Conservation (phyloP, 2,888 invertebrate species). For the Cordilura impudica region DNA sequence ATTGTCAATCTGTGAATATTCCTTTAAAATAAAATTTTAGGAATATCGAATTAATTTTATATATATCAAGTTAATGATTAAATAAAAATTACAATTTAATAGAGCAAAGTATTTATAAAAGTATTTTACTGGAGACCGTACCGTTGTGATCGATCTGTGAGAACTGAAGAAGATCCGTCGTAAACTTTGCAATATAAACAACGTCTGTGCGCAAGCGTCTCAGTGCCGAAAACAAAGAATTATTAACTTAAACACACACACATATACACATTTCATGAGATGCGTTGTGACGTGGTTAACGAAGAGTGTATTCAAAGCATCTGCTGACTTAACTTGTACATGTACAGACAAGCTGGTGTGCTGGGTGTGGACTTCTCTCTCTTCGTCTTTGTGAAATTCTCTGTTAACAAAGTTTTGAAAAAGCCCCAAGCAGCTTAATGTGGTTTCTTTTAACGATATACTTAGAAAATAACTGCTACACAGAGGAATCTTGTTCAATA, state of each 20-base stretch:
- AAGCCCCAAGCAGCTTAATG: not conserved
- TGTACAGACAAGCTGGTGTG: not conserved
- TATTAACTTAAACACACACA: not conserved
- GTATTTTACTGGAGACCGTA: conserved; percentile 72
- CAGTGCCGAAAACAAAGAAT: conserved; percentile 50
- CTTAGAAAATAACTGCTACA: not conserved
- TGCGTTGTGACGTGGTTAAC: conserved; percentile 39
- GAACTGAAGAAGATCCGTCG: conserved; percentile 78
- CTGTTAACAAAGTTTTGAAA: conserved; percentile 32
- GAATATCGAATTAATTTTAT: conserved; percentile 16
- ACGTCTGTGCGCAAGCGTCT: conserved; percentile 64
- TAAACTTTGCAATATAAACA: conserved; percentile 78
- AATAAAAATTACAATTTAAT: conserved; percentile 60
- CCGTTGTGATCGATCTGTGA: conserved; percentile 77
- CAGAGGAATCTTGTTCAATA: not conserved
- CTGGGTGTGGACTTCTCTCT: conserved; percentile 10
- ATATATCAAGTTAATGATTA: not conserved
- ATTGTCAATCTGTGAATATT: not conserved
- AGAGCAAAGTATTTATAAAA: conserved; percentile 39
- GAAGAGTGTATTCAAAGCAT: conserved; percentile 43
- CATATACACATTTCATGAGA: conserved; percentile 35
- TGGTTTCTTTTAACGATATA: not conserved
- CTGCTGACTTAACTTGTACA: conserved; percentile 25
- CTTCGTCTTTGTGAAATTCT: conserved; percentile 1
- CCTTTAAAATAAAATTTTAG: conserved; percentile 7